Base-by-base conservation (phyloP, 2,888 invertebrate genomes). In the Allacma fusca region DNA sequence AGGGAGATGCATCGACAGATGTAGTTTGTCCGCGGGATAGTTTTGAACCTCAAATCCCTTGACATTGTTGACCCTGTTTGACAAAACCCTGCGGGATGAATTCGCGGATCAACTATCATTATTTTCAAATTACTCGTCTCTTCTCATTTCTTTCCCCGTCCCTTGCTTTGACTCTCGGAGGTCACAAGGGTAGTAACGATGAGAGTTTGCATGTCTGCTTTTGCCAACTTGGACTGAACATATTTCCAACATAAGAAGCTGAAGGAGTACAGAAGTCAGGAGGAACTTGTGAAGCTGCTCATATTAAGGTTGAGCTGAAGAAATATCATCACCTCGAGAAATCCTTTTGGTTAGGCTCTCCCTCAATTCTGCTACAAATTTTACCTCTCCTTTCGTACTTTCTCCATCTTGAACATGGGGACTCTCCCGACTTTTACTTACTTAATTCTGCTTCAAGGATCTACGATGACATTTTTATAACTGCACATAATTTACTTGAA, bases 111-210 rank as follows among this genome's bases (percentile, higher is more conserved):
- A 50, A 57, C 73, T 64, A 59, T 74, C 73, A 74, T 74, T 74
- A 74, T 74, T 74, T 74, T 74, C 73, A 64, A 64, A 74, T 74
- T 74, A 74, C 73, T 74, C 64, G 26, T 72, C 59, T 29, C 21
- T 28, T 23, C 24, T 59, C 29, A 13, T 72, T 59, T 59, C 29
- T 59, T 29, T n/a, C n/a, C n/a, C n/a, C n/a, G 26, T 13, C 24
- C 72, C 59, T 59, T 28, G 19, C 26, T 71, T 21, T 67, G n/a
- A 29, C 50, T 57, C 50, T 19, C n/a, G n/a, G n/a, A n/a, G 16
- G 29, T 71, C 59, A 59, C 59, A 59, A 59, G 23, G n/a, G n/a
- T n/a, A 59, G 59, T 59, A 59, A 59, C 19, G 59, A 59, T 59
- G 59, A 13, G 59, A 59, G 23, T n/a, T 7, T 59, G 59, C 19